Percentiles rank a stretch among this genome's conserved stretches.
Conservation (phyloP, 2,888 invertebrate genomes). For the Aspidiotus destructor region DNA sequence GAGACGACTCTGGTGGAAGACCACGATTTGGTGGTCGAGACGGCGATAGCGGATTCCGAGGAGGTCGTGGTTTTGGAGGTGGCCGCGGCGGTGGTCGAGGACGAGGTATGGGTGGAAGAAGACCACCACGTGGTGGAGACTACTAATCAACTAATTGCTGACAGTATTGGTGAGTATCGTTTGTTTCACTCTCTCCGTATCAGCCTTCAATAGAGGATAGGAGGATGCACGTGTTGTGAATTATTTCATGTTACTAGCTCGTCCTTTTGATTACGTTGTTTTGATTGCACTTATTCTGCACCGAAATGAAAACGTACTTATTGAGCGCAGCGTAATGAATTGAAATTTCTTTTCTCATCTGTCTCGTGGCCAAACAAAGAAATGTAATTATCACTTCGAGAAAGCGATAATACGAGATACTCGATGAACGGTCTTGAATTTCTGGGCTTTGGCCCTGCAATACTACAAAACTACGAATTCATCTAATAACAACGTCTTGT, state of each 20-base stretch:
- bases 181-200: neutral
- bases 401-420: no score
- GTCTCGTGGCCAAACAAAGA: no score
- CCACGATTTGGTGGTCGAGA: conserved; percentile 7
- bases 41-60: conserved; percentile 10
- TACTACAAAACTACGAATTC: neutral
- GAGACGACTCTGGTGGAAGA: conserved; percentile 12
- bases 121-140: conserved; percentile 4
- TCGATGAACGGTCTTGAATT: no score
- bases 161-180: conserved; percentile 21
- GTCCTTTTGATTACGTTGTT: neutral
- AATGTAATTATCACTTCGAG: no score
- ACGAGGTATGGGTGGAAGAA: conserved; percentile 12
- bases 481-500: conserved; percentile 28
- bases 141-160: neutral
- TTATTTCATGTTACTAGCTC: neutral
- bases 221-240: neutral
- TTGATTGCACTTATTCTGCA: neutral
- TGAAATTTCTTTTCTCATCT: no score
- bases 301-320: neutral
- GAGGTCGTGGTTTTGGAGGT: conserved; percentile 16
- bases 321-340: neutral
- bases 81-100: conserved; percentile 18
- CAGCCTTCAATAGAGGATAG: neutral
- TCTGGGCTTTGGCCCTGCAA: no score